Evolutionary conservation across 2,113 vertebrate genomes (phyloP).

Genomic region (Peromyscus polionotus): DNA sequence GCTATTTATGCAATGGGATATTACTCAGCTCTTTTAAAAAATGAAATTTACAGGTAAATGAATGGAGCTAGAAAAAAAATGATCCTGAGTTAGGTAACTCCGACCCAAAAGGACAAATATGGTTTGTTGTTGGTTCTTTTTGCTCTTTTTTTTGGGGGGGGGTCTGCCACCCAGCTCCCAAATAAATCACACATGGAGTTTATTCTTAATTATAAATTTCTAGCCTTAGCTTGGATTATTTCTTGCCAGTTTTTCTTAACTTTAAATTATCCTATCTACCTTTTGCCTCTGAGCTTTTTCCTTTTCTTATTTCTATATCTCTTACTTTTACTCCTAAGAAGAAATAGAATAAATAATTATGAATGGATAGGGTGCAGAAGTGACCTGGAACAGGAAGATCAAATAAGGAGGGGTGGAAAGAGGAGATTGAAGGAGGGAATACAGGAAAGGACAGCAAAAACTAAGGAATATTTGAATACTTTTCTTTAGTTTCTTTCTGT

Average conservation of each 20-base stretch:
- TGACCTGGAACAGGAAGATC: neutral
- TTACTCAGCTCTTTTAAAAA: neutral
- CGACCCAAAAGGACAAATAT: neutral
- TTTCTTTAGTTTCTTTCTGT: neutral
- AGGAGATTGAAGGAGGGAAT: neutral
- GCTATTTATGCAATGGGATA: neutral
- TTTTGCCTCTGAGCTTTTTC: too few species aligned
- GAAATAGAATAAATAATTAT: neutral
- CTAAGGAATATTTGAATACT: neutral
- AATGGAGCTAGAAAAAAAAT: neutral
- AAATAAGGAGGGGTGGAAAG: neutral
- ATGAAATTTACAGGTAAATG: neutral
- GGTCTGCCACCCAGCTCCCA: too few species aligned
- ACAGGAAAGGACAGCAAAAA: neutral
- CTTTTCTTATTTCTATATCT: too few species aligned
- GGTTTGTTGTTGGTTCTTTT: neutral
- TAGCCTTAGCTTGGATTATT: too few species aligned
- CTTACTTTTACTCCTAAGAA: neutral
- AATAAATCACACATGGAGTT: too few species aligned
- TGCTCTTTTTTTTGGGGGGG: too few species aligned
- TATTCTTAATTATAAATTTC: too few species aligned
- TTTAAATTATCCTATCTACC: too few species aligned
- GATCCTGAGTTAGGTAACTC: neutral
- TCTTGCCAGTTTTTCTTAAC: too few species aligned
- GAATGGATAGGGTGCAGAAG: neutral